Evolutionary conservation across 1,140 invertebrate genomes (phyloP), one percentile per base, ranked within the genome.

Genomic region (Drosophila lacteicornis): DNA sequence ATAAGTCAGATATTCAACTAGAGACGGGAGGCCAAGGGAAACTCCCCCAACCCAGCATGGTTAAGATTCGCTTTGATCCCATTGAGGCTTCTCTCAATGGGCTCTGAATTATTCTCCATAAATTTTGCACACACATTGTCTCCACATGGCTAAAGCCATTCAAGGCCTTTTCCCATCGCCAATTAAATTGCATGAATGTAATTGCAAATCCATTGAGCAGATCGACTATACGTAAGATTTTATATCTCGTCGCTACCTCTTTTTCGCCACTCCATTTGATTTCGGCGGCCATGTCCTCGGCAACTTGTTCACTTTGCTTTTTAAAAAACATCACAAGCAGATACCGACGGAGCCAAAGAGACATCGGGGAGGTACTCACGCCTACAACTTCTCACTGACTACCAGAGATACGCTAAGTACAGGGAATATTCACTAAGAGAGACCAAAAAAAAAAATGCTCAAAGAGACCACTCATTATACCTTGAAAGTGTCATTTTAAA

Each of bases 181-280:
- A 79, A 82, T 82, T 82, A 79, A 82, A 82, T 78, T 65, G 47
- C 61, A 62, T 80, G 78, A 80, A 75, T 80, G 45, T 63, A 59
- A 62, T 80, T 78, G 45, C 65, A 46, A 60, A 58, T 80, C 65
- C 62, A 80, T 80, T 80, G 70, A 80, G 43, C 59, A 63, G 74
- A 76, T 59, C 55, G 45, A 56, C 30, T 36, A 76, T 43, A 77
- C n/a, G n/a, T 56, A 43, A 45, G 33, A 43, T 38, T 49, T 66
- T 53, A 30, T 59, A 68, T 55, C 43, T 59, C 17, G 4, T 43
- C 17, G 59, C 71, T 75, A 56, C 42, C 60, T 61, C 57, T 50
- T 46, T 36, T 63, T 68, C 19, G 70, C 43, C 67, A 73, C 63
- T 76, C 51, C 42, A 71, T 77, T 80, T 58, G 50, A 60, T 62